Evolutionary conservation across 2,888 invertebrate genomes (phyloP).

Genomic region (Tortricodes alternella): DNA sequence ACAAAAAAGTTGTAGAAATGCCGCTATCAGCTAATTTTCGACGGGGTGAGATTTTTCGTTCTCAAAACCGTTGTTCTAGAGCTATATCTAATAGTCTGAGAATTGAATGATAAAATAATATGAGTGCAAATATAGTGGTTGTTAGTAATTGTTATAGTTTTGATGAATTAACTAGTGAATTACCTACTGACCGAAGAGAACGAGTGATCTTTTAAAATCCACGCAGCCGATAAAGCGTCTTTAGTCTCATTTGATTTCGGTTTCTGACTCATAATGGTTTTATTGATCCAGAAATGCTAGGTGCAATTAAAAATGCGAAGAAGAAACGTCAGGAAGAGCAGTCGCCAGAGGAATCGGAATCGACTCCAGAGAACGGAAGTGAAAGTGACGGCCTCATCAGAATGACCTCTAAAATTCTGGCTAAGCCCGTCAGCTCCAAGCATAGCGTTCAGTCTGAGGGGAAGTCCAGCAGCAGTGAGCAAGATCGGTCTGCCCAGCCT

Average conservation of each 20-base stretch:
- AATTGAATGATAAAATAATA: no score
- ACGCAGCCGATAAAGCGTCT: no score
- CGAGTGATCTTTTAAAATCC: no score
- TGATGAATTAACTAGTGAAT: no score
- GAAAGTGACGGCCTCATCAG: not conserved
- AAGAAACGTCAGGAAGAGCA: slow-evolving; percentile 50
- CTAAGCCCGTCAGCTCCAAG: slow-evolving; percentile 16
- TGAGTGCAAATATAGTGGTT: no score
- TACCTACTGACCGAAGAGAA: no score
- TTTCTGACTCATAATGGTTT: no score
- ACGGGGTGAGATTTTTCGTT: slow-evolving; percentile 58
- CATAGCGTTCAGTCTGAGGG: not conserved
- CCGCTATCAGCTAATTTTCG: slow-evolving; percentile 68
- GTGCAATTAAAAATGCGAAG: slow-evolving; percentile 63
- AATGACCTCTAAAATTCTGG: slow-evolving; percentile 7
- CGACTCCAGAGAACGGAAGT: not conserved
- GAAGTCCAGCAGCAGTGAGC: not conserved
- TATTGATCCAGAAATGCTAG: slow-evolving; percentile 59
- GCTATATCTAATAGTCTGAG: no score
- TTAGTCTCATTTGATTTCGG: no score
- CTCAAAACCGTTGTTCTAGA: no score
- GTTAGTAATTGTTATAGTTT: no score
- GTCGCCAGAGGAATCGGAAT: slow-evolving; percentile 27
- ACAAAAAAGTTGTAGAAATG: slow-evolving; percentile 42
- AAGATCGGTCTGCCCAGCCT: not conserved